These are phyloP conservation scores for Macrosiphum euphorbiae DNA, from an alignment of 2,888 invertebrate genomes.

Conservation along the genomic window DNA sequence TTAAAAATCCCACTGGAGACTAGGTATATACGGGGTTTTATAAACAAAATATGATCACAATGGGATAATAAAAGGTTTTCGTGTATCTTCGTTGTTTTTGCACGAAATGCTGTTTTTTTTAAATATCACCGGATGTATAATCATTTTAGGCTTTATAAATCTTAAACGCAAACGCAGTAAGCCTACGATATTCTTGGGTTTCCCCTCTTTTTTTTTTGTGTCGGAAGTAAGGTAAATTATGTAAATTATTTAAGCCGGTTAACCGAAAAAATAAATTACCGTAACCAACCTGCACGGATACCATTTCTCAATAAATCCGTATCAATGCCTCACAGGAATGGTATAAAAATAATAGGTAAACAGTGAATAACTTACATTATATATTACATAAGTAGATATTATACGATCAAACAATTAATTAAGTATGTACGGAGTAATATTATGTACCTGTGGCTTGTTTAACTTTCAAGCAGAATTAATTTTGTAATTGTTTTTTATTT, in stretches of 20 bases:
- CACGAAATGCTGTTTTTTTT: not conserved
- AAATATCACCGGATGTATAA: not conserved
- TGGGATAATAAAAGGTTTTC: not conserved
- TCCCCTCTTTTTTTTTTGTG: not conserved
- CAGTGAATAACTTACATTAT: not conserved
- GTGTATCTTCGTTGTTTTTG: not conserved
- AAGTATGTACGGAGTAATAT: not conserved
- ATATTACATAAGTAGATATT: not conserved
- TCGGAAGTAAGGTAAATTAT: constrained; percentile 21
- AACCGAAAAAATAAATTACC: constrained; percentile 17
- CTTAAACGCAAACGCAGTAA: not conserved
- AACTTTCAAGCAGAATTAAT: not conserved
- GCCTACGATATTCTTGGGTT: not conserved
- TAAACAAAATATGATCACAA: not conserved
- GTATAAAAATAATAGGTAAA: not conserved
- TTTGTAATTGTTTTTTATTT: not conserved
- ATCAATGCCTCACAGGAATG: not conserved
- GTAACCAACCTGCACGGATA: not conserved
- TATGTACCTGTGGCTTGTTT: not conserved
- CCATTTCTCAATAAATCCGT: not conserved
- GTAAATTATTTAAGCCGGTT: not conserved
- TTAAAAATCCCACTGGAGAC: not conserved
- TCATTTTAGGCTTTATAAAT: not conserved
- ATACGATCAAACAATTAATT: not conserved
- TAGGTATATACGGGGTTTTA: not conserved